Evolutionary conservation across 2,888 invertebrate genomes (phyloP), one percentile per base, ranked within the genome.

Genomic region (Maniola hyperantus): DNA sequence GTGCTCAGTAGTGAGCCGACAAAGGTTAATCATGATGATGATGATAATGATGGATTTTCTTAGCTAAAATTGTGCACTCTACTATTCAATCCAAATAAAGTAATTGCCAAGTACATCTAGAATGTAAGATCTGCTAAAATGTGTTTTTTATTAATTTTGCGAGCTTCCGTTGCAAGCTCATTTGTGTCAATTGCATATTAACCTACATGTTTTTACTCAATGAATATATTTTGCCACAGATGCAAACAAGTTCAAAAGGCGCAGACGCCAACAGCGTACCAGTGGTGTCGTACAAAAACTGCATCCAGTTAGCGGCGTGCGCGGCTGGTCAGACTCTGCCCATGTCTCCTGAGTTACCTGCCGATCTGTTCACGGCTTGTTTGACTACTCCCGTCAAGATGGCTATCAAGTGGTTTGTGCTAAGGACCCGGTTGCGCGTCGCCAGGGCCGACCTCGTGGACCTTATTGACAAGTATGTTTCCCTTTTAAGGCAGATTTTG

Each of bases 331-430:
- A 99, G 92, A 95, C 96, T 73, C 94, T 99, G 79, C 99, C 99
- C 15, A 98, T 98, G 98, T 97, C 98, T 93, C 97, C 99, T 0
- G 98, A 99, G 87, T 93, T 99, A 80, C 99, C 99, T 5, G 99
- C 99, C 2, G 99, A 96, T 91, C 94, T 99, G 77, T 99, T 99
- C 93, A 99, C 99, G 36, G 95, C 99, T 13, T 99, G 99, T 91
- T 95, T 99, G 78, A 99, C 99, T 64, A 99, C 99, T 65, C 99
- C 99, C 53, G 99, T 99, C 78, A 98, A 97, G 93, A 98, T 97
- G 81, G 98, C 98, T 70, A 93, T 99, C 72, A 95, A 97, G 84
- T 99, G 99, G 98, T 98, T 97, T 93, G 97, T 97, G 71, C 94
- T 98, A 92, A 96, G 98, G 79, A 95, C 95, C 75, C 80, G 93